Base-by-base conservation (phyloP, 1,140 invertebrate genomes). In the Pinna nobilis region DNA sequence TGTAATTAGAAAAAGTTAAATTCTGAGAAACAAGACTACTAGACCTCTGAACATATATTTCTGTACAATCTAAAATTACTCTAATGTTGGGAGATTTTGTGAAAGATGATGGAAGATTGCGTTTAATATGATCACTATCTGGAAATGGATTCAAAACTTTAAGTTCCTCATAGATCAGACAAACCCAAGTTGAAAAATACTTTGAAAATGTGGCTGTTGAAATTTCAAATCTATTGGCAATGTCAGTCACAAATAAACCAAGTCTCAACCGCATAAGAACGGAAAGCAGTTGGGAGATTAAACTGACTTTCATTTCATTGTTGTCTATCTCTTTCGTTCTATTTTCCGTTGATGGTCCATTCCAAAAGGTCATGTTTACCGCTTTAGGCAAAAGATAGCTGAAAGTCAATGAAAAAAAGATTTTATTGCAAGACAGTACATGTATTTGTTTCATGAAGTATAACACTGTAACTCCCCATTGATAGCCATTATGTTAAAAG, bases 1-100 rank as follows among this genome's bases (percentile, higher is more conserved):
- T 72, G 20, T 72, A 72, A 47, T 65, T 66, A 23, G 70, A 72
- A 63, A 59, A 72, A 18, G 63, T 59, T 47, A 57, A 9, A 37
- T 5, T 44, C 11, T 59, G 61, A 15, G 57, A 59, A 9, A 66
- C 13, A 18, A 72, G 7, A 28, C 61, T 72, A 9, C 32, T 25
- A 15, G 70, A 47, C 37, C 28, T 28, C n/a, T 72, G 70, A 18
- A 57, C 15, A 35, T 41, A 72, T 35, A 66, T 57, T 55, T 72
- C 70, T 6, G 61, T 72, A 65, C 70, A 71, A 32, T 72, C 60
- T 23, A 72, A 7, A 11, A 72, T 65, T 11, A 66, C 32, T 49
- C 61, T 55, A 5, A 13, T 30, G 11, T 50, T 49, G 0, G 59
- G 59, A 65, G 57, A 72, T 47, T 59, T 65, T 11, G 47, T 72